These are phyloP conservation scores for Magallana nippona DNA, from an alignment of 2,888 invertebrate genomes.

Conservation along the genomic window DNA sequence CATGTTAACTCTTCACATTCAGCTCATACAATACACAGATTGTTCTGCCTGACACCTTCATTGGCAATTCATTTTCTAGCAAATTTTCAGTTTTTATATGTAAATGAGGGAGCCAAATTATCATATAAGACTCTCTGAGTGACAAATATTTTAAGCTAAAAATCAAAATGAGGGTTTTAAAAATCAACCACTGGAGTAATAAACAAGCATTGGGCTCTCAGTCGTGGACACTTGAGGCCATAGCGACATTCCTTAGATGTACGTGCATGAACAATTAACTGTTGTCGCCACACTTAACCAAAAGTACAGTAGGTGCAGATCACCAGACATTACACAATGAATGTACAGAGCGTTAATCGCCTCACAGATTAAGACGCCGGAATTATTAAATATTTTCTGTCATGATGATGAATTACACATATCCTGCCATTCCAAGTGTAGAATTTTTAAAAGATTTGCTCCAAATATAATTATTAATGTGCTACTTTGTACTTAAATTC, in stretches of 20 bases:
- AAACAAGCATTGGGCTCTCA: no score
- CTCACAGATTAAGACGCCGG: not conserved
- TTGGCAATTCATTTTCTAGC: not conserved
- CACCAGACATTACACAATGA: not conserved
- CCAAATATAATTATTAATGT: no score
- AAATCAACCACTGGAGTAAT: no score
- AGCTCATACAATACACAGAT: not conserved
- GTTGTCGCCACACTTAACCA: not conserved
- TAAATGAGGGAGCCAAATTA: not conserved
- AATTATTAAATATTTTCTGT: slow-evolving; percentile 1
- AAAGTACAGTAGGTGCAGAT: not conserved
- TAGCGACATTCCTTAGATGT: not conserved
- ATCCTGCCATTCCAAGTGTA: not conserved
- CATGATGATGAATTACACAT: not conserved
- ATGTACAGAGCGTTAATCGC: not conserved
- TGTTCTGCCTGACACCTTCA: not conserved
- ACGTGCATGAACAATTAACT: not conserved
- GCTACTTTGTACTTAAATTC: no score
- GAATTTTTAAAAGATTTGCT: not conserved
- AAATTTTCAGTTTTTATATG: not conserved
- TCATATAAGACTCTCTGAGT: not conserved
- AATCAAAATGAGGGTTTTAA: no score
- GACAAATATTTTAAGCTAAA: no score
- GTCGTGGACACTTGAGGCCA: no score
- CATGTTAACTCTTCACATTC: not conserved